Percentiles rank a stretch among this genome's conserved stretches.
Evolutionary conservation across 2,113 vertebrate genomes (phyloP).

Genomic region (Zosterops pallidus): DNA sequence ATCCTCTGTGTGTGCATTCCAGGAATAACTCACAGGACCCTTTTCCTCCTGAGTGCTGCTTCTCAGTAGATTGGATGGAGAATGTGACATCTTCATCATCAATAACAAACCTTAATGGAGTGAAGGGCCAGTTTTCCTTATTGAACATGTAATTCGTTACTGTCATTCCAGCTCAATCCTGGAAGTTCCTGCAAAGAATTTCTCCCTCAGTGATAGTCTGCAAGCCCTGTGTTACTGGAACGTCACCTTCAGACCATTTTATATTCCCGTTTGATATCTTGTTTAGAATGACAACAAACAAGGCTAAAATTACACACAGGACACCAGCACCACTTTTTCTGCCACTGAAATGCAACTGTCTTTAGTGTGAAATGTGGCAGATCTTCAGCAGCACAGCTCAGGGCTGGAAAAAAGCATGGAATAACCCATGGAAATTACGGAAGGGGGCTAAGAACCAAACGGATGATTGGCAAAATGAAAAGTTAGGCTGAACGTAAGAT

Average conservation of each 20-base stretch:
- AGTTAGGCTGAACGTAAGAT: background rate
- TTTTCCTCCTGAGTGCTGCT: background rate
- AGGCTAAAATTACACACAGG: background rate
- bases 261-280: background rate
- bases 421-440: background rate
- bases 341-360: background rate
- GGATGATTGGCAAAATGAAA: background rate
- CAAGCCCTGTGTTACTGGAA: background rate
- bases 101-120: background rate
- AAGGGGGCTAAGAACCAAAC: background rate
- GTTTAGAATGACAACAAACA: background rate
- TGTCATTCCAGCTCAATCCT: background rate
- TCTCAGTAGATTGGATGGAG: background rate
- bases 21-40: background rate
- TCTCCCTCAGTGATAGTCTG: background rate
- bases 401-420: background rate
- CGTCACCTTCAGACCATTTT: background rate
- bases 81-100: background rate
- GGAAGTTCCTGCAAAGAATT: background rate
- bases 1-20: background rate
- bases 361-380: background rate
- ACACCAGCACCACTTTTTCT: background rate
- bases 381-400: background rate
- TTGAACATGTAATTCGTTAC: background rate
- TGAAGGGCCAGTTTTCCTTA: background rate